Conservation (phyloP, 2,797 vertebrate genomes). For the Myoxocephalus aenaeus region DNA sequence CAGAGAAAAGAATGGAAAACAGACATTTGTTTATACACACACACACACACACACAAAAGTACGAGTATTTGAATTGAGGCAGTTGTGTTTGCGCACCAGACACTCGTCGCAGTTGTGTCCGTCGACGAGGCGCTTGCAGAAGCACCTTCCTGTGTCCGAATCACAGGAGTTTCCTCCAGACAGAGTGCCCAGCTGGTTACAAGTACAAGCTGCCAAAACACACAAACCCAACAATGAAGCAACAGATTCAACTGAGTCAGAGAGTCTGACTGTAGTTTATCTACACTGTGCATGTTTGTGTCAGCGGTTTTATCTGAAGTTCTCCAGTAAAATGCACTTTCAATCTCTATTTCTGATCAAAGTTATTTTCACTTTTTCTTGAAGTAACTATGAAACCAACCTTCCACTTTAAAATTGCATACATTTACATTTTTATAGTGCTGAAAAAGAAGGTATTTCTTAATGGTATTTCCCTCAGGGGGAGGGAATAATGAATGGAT, state of each 20-base stretch:
- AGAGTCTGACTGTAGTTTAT: neutral
- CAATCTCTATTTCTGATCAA: neutral
- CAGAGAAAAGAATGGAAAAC: neutral
- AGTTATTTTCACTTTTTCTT: neutral
- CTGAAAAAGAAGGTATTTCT: neutral
- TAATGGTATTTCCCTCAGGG: neutral
- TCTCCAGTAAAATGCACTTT: neutral
- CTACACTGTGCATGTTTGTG: neutral
- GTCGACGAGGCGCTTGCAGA: constrained; percentile 93
- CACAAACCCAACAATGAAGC: constrained; percentile 24
- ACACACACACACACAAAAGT: neutral
- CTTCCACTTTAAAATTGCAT: neutral
- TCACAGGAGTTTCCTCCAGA: constrained; percentile 91
- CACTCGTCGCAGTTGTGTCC: constrained; percentile 92
- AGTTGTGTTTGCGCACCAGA: constrained; percentile 81
- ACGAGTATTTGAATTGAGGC: neutral
- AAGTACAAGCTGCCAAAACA: constrained; percentile 89
- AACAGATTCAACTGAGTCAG: neutral
- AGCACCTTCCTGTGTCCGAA: constrained; percentile 89
- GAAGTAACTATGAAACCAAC: neutral
- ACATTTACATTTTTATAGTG: neutral
- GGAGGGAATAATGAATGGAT: neutral
- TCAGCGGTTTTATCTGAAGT: neutral
- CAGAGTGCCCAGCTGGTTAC: constrained; percentile 91
- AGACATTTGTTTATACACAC: neutral